These are phyloP conservation scores for Papilio polyxenes DNA, from an alignment of 1,140 invertebrate species.

Conservation along the genomic window DNA sequence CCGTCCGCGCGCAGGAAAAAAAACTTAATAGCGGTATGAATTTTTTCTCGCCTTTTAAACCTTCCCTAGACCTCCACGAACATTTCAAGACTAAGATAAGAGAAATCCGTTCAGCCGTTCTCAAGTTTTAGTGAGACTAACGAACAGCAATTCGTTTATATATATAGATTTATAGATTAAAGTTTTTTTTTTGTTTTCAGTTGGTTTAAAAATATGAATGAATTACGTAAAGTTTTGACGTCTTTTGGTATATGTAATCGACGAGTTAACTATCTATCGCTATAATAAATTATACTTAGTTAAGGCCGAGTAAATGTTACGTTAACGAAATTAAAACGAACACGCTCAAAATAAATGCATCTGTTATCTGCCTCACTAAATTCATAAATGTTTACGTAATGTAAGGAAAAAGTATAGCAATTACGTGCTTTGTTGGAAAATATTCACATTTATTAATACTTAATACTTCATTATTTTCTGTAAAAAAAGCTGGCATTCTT, in stretches of 20 bases:
- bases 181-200: too few relatives aligned
- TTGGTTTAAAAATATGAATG: neutral
- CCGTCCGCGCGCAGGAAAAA: too few relatives aligned
- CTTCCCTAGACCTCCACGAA: too few relatives aligned
- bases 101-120: too few relatives aligned
- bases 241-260: neutral
- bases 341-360: conserved; percentile 16
- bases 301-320: neutral
- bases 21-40: too few relatives aligned
- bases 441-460: neutral
- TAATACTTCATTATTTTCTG: neutral
- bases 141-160: too few relatives aligned
- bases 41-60: too few relatives aligned
- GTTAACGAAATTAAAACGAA: neutral
- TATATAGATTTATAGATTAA: too few relatives aligned
- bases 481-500: neutral
- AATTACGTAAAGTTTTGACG: conserved; percentile 4
- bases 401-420: neutral
- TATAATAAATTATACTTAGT: neutral
- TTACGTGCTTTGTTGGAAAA: neutral
- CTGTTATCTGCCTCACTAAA: neutral
- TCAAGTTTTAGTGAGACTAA: too few relatives aligned
- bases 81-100: too few relatives aligned
- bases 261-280: neutral
- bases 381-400: neutral